Percentiles rank a stretch among this genome's conserved stretches.
These are phyloP conservation scores for Tricholaema leucomelas DNA, from an alignment of 2,113 vertebrate species.

Conservation along the genomic window DNA sequence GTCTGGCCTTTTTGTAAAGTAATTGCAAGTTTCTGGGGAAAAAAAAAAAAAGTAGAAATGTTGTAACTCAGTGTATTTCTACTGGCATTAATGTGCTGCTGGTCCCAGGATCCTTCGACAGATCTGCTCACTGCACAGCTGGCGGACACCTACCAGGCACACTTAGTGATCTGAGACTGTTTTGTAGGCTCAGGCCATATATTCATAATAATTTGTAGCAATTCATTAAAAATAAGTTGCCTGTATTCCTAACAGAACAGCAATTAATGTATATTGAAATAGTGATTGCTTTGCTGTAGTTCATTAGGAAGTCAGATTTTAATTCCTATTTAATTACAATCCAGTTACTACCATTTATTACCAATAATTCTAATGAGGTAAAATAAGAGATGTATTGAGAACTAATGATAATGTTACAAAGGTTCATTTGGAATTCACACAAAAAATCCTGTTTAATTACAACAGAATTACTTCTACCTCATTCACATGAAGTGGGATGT, in stretches of 20 bases:
- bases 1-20: not conserved
- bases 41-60: not conserved
- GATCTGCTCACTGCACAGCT: not conserved
- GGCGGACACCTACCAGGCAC: not conserved
- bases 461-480: slow-evolving; percentile 32
- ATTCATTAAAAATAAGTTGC: slow-evolving; percentile 59
- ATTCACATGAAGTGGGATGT: not conserved
- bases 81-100: not conserved
- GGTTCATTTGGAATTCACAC: slow-evolving; percentile 66
- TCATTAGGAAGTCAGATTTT: slow-evolving; percentile 75
- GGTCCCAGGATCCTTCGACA: not conserved
- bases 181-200: not conserved
- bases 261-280: slow-evolving; percentile 65
- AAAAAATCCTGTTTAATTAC: slow-evolving; percentile 62
- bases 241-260: slow-evolving; percentile 49
- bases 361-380: slow-evolving; percentile 69
- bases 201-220: slow-evolving; percentile 57
- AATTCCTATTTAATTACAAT: slow-evolving; percentile 76
- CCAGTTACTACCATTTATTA: slow-evolving; percentile 70
- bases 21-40: not conserved
- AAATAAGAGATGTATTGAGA: slow-evolving; percentile 53
- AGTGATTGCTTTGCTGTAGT: slow-evolving; percentile 67
- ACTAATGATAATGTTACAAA: slow-evolving; percentile 68
- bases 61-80: not conserved
- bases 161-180: not conserved